Evolutionary conservation across 2,113 vertebrate genomes (phyloP).

Genomic region (Gallinago undulata): DNA sequence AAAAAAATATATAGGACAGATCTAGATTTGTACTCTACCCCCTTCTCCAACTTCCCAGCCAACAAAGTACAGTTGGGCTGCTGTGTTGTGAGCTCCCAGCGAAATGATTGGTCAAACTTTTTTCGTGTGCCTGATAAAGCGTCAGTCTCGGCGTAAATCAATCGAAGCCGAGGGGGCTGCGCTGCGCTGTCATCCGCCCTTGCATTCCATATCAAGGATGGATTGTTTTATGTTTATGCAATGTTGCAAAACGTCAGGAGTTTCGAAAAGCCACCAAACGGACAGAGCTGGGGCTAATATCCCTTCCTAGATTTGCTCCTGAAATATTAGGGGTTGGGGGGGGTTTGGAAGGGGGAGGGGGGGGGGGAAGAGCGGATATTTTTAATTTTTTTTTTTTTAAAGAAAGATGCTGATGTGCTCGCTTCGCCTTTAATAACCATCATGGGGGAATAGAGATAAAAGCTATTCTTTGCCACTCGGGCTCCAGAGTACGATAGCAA

Average conservation of each 20-base stretch:
- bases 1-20: constrained; percentile 76
- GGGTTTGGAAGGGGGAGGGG: not conserved
- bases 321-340: not conserved
- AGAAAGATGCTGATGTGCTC: constrained; percentile 32
- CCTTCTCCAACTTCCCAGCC: constrained; percentile 82
- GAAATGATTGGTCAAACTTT: constrained; percentile 98
- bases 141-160: constrained; percentile 93
- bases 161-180: constrained; percentile 81
- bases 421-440: not conserved
- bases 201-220: constrained; percentile 83
- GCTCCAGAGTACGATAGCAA: not conserved
- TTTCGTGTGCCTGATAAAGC: constrained; percentile 94
- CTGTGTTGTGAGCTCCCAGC: constrained; percentile 82
- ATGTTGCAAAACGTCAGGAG: constrained; percentile 75
- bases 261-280: constrained; percentile 69
- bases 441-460: not conserved
- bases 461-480: not conserved
- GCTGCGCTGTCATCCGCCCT: constrained; percentile 78
- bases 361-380: not conserved
- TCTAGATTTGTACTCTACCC: constrained; percentile 77
- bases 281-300: constrained; percentile 22
- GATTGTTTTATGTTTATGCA: constrained; percentile 81
- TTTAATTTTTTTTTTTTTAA: not conserved
- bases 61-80: constrained; percentile 92
- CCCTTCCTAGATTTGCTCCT: not conserved